Conservation (phyloP, 2,113 vertebrate genomes). For the Menura novaehollandiae region DNA sequence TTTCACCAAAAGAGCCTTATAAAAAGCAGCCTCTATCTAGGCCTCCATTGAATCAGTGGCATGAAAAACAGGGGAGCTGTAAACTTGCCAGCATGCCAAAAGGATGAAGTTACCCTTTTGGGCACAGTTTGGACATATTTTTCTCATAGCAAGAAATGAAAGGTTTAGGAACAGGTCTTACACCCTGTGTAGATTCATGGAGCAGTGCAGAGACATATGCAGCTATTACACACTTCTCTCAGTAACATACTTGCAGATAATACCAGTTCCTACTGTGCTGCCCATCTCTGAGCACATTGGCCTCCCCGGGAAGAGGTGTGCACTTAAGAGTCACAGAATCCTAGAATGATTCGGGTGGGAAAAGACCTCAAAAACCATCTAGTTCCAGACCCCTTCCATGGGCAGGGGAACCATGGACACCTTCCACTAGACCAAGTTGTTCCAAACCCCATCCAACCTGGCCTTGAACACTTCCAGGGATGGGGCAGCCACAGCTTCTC, state of each 20-base stretch:
- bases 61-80: background rate
- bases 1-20: slow-evolving; percentile 13
- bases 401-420: background rate
- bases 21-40: slow-evolving; percentile 16
- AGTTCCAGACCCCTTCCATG: background rate
- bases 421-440: background rate
- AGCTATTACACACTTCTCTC: background rate
- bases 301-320: background rate
- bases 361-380: background rate
- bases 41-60: background rate
- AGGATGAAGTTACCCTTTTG: background rate
- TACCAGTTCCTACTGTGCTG: background rate
- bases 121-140: background rate
- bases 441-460: background rate
- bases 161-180: background rate
- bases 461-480: background rate
- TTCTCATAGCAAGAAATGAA: background rate
- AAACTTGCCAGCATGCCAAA: background rate
- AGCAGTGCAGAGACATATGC: background rate
- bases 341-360: background rate
- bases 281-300: background rate
- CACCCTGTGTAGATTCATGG: background rate
- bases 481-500: background rate
- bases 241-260: background rate
- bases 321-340: background rate